These are phyloP conservation scores for Tokudaia tokunoshimensis DNA, from an alignment of 2,797 vertebrate species.

Conservation along the genomic window DNA sequence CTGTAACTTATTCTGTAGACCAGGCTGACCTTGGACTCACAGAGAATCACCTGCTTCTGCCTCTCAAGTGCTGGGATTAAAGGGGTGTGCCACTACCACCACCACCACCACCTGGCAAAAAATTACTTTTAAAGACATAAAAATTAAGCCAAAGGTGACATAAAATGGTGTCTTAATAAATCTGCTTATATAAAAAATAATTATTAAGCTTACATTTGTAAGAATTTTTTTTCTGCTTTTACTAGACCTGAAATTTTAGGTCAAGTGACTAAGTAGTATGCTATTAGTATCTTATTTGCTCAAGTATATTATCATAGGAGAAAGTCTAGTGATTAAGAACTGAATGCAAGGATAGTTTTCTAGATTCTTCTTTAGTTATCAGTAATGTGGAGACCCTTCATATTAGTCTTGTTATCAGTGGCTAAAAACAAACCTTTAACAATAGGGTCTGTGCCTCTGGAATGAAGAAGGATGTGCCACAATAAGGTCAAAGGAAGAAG, in stretches of 20 bases:
- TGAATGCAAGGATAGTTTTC: not conserved
- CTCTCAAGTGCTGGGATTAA: not conserved
- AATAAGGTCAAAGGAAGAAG: constrained; percentile 78
- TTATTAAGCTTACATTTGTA: not conserved
- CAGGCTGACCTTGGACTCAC: not conserved
- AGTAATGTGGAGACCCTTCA: not conserved
- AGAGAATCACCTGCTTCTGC: not conserved
- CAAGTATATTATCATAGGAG: not conserved
- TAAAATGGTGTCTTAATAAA: not conserved
- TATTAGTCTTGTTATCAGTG: not conserved
- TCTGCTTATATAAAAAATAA: not conserved
- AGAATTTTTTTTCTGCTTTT: constrained; percentile 26
- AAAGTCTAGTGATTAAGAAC: not conserved
- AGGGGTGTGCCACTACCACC: not conserved
- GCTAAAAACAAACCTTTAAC: not conserved
- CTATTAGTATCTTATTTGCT: not conserved
- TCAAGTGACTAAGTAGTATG: not conserved
- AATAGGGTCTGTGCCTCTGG: not conserved
- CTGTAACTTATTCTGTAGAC: not conserved
- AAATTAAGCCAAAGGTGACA: not conserved
- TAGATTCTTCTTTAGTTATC: constrained; percentile 1
- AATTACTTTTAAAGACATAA: not conserved
- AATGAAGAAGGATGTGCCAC: constrained; percentile 11
- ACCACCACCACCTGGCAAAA: not conserved
- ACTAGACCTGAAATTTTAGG: not conserved